Evolutionary conservation across 2,113 vertebrate species (phyloP).

Genomic region (Paracyprichromis sp.): DNA sequence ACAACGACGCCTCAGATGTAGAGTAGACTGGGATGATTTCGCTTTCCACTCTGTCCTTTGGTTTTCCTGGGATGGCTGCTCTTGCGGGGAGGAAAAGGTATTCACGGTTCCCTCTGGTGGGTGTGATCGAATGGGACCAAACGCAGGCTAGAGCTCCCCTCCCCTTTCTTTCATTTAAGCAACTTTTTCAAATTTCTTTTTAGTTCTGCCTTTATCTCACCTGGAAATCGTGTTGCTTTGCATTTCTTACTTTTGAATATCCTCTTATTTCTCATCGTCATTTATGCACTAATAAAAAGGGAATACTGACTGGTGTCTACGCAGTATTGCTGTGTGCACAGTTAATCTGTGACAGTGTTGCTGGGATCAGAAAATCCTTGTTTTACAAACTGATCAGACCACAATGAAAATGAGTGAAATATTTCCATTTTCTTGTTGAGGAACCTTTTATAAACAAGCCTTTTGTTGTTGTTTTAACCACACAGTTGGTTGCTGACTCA

Average conservation of each 20-base stretch:
- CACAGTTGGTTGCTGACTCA: not conserved
- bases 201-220: not conserved
- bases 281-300: not conserved
- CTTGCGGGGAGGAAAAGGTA: not conserved
- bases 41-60: not conserved
- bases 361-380: not conserved
- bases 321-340: not conserved
- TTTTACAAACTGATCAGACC: not conserved
- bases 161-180: not conserved
- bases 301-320: not conserved
- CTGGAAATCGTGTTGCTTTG: not conserved
- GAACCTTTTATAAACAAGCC: not conserved
- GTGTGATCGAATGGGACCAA: not conserved
- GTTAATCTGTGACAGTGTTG: not conserved
- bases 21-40: conserved; percentile 67
- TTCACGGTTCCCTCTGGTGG: not conserved
- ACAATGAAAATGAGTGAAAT: not conserved
- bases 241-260: not conserved
- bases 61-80: not conserved
- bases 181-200: not conserved
- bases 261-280: not conserved
- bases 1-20: conserved; percentile 84
- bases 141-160: not conserved
- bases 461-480: not conserved
- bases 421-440: not conserved